A percentile compares a stretch with the other conserved stretches of the same genome.
Conservation (phyloP, 2,888 invertebrate species). For the Hypolimnas misippus region DNA sequence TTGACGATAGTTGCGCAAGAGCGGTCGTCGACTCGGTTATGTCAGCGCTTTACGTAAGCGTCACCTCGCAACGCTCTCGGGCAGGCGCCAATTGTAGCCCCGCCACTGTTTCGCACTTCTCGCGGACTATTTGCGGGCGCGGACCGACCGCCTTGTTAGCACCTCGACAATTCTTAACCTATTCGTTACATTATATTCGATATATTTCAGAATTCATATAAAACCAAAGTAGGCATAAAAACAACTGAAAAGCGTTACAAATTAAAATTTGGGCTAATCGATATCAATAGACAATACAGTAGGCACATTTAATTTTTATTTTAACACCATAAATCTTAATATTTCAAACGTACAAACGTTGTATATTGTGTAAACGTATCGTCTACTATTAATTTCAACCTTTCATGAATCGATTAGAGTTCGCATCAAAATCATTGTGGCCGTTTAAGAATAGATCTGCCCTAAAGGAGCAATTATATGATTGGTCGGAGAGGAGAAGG, state of each 20-base stretch:
- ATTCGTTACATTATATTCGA: slow-evolving; percentile 10
- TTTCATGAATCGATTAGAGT: slow-evolving; percentile 72
- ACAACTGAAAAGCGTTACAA: not conserved
- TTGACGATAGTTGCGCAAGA: slow-evolving; percentile 77
- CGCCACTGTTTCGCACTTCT: slow-evolving; percentile 77
- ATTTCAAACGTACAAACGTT: slow-evolving; percentile 11
- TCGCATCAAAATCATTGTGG: slow-evolving; percentile 62
- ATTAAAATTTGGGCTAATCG: not conserved
- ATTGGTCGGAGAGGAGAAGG: slow-evolving; percentile 74
- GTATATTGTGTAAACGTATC: slow-evolving; percentile 58
- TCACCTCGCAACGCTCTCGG: slow-evolving; percentile 79
- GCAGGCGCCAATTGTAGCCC: slow-evolving; percentile 72
- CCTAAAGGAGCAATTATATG: slow-evolving; percentile 80
- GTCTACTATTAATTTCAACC: slow-evolving; percentile 73
- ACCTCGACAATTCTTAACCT: slow-evolving; percentile 51
- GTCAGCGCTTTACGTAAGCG: slow-evolving; percentile 81
- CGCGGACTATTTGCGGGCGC: slow-evolving; percentile 73
- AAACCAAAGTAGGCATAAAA: not conserved
- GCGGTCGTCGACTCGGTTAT: slow-evolving; percentile 83
- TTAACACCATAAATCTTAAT: not conserved
- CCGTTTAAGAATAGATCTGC: slow-evolving; percentile 73
- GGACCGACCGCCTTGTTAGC: slow-evolving; percentile 63
- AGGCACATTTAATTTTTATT: not conserved
- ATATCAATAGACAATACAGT: not conserved
- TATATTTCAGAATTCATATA: not conserved